Evolutionary conservation across 1,140 invertebrate genomes (phyloP), one percentile per base, ranked within the genome.

Genomic region (Pachypeltis micranthus): DNA sequence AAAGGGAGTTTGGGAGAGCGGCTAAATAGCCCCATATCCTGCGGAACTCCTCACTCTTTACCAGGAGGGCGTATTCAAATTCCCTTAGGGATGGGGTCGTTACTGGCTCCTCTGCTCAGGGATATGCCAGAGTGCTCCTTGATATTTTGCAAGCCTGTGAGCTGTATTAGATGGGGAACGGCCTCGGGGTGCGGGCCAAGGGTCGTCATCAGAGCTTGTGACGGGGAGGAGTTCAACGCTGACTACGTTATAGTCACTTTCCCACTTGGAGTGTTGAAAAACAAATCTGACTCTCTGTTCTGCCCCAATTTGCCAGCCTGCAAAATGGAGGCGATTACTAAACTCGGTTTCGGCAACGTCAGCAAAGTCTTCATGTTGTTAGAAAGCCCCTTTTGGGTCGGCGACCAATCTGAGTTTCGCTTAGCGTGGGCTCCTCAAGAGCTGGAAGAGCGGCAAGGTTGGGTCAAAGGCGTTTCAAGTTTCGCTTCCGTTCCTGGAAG

Each of bases 221-320:
- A 90, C 70, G 88, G 87, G 0, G 81, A 85, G 63, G 82, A 84
- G 69, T 81, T 83, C 68, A 16, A 7, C 31, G 85, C 83, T 1
- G 86, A 91, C 73, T 88, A 90, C 70, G 86, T 91, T 1, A 84
- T 94, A 47, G 74, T 88, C 7, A 92, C 89, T 0, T 75, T 91
- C 12, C 87, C 91, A 0, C 76, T 94, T 12, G 91, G 91, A 1
- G 88, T 88, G 44, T 74, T 94, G 0, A 93, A 93, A 74, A 81
- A 84, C 64, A 83, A 87, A 68, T 80, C 82, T 26, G 78, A 83
- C 57, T 80, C 81, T 31, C 70, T 93, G 60, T 94, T 93, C 71
- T 81, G 81, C 59, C 91, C 91, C 0, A 74, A 78, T 25, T 77
- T 94, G 57, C 86, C 89, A 0, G 70, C 77, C 10, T 80, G 81